Conservation (phyloP, 1,140 invertebrate genomes). For the Triops cancriformis region DNA sequence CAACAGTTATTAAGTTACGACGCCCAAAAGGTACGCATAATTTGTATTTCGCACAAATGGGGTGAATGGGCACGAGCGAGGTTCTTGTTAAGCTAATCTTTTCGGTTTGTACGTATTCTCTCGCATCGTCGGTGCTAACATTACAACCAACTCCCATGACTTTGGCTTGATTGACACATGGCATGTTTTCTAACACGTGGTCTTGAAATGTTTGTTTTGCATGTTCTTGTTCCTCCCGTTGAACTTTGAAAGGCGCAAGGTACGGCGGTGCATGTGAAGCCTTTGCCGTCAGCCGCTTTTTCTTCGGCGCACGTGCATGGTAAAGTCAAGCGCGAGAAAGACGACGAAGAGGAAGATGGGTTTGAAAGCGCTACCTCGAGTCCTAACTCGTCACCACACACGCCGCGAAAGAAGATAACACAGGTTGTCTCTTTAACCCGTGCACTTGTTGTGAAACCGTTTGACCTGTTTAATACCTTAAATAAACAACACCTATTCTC, state of each 20-base stretch:
- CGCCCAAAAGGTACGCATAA: slow-evolving; percentile 39
- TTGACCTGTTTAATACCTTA: too few relatives aligned
- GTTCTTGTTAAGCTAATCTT: background rate
- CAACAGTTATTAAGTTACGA: slow-evolving; percentile 79
- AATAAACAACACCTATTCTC: too few relatives aligned
- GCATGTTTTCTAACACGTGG: background rate
- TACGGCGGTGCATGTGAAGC: background rate
- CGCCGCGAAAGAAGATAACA: background rate
- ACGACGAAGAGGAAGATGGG: slow-evolving; percentile 16
- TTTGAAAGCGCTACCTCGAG: slow-evolving; percentile 20
- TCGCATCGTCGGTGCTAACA: too few relatives aligned
- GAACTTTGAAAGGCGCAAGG: background rate
- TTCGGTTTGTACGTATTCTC: too few relatives aligned
- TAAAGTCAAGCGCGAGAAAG: background rate
- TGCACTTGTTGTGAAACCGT: background rate
- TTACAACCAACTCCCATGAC: too few relatives aligned
- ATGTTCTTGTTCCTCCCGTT: background rate
- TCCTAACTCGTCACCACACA: background rate
- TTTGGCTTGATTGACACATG: background rate
- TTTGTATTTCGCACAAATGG: too few relatives aligned
- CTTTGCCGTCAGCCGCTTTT: background rate
- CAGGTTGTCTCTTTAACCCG: background rate
- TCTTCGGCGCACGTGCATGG: background rate
- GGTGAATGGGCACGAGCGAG: too few relatives aligned
- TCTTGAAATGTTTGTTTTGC: background rate